Percentiles rank a stretch among this genome's conserved stretches.
These are phyloP conservation scores for Dastarcus helophoroides DNA, from an alignment of 2,888 invertebrate genomes.

Conservation along the genomic window DNA sequence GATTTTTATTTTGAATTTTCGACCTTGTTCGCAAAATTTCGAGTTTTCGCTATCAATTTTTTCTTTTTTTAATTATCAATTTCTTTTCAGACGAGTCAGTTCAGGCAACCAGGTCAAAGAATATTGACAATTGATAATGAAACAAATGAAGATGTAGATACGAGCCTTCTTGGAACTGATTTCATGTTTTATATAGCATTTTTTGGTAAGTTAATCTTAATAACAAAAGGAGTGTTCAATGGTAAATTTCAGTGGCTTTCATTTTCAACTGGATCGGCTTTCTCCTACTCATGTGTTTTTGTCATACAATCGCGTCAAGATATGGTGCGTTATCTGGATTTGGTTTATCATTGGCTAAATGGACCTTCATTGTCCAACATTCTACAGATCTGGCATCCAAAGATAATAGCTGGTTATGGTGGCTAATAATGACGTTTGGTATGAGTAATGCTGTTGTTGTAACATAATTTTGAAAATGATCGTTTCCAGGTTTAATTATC, in stretches of 20 bases:
- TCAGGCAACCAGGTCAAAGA: slow-evolving; percentile 27
- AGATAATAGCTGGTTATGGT: slow-evolving; percentile 87
- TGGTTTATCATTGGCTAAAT: slow-evolving; percentile 85
- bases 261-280: slow-evolving; percentile 95
- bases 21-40: too few species aligned
- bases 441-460: slow-evolving; percentile 24
- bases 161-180: slow-evolving; percentile 79
- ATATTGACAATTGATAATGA: slow-evolving; percentile 67
- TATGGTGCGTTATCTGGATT: slow-evolving; percentile 90
- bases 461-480: slow-evolving; percentile 2
- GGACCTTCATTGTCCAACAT: slow-evolving; percentile 89
- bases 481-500: slow-evolving; percentile 62
- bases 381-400: slow-evolving; percentile 77
- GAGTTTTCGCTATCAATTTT: too few species aligned
- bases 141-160: slow-evolving; percentile 63
- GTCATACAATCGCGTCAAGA: slow-evolving; percentile 85
- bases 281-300: slow-evolving; percentile 82
- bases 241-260: slow-evolving; percentile 64
- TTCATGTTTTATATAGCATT: slow-evolving; percentile 89
- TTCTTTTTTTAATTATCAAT: slow-evolving; percentile 5
- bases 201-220: slow-evolving; percentile 50
- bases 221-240: background rate
- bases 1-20: too few species aligned
- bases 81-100: slow-evolving; percentile 24
- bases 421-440: slow-evolving; percentile 87